Percentiles rank a stretch among this genome's conserved stretches.
Evolutionary conservation across 2,113 vertebrate genomes (phyloP).

Genomic region (Capricornis sumatraensis): DNA sequence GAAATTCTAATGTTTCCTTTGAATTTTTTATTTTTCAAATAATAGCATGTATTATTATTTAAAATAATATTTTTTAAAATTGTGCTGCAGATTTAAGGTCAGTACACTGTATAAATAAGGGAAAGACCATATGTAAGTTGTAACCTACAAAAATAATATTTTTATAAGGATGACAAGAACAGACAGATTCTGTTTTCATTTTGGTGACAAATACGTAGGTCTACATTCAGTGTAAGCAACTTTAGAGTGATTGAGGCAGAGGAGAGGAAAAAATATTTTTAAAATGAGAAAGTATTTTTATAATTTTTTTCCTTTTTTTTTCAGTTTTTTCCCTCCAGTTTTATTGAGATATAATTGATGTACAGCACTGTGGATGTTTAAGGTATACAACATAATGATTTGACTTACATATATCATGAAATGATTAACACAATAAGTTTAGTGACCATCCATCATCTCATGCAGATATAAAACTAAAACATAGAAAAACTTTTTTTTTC

Average conservation of each 20-base stretch:
- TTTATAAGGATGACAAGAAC: conserved; percentile 44
- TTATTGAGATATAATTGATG: neutral
- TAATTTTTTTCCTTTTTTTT: neutral
- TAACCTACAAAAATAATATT: conserved; percentile 47
- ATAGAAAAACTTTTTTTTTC: neutral
- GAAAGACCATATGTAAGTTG: conserved; percentile 30
- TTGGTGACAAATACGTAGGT: conserved; percentile 34
- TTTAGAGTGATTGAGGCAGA: neutral
- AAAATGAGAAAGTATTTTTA: neutral
- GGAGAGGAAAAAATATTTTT: neutral
- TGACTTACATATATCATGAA: neutral
- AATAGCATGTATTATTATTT: neutral
- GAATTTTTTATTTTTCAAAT: conserved; percentile 38
- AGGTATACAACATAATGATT: neutral
- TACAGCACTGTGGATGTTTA: neutral
- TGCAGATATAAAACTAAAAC: neutral
- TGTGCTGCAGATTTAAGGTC: neutral
- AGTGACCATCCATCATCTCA: neutral
- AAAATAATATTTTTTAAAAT: conserved; percentile 30
- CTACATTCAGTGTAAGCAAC: conserved; percentile 41
- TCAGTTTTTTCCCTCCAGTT: neutral
- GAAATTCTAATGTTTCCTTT: conserved; percentile 30
- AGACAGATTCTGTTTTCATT: conserved; percentile 43
- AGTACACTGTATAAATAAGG: neutral
- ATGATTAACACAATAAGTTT: neutral